Base-by-base conservation (phyloP, 2,113 vertebrate genomes). In the Dermatemys mawii region DNA sequence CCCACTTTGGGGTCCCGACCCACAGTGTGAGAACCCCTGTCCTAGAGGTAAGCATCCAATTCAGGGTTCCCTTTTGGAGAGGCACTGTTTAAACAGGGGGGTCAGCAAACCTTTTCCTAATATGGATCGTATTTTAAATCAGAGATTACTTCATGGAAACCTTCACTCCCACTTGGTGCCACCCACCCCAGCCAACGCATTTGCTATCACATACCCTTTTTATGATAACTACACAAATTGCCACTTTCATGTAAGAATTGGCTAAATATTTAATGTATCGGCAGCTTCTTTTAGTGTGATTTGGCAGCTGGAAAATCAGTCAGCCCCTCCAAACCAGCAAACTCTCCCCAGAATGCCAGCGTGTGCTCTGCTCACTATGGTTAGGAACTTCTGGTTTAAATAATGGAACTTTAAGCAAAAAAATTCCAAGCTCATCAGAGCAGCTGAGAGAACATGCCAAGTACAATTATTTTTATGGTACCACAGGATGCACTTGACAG, bases 401-500 rank as follows among this genome's bases (percentile, higher is more conserved):
- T 24, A 79, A 44, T 49, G 44, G 35, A 63, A 22, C 21, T 78
- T 6, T 19, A 35, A 49, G 3, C 3, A 55, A 38, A 1, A 76
- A 2, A 86, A 83, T 5, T 0, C 13, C 24, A 19, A 79, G 54
- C 19, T 83, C 3, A 63, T 16, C 11, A 80, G 83, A 76, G 41
- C 73, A 76, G 73, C 73, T 27, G 26, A 76, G 26, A 46, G 22
- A 76, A 26, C 6, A 78, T 0, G 0, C 14, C 11, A 92, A n/a
- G 27, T 41, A 12, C 26, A 41, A 12, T 26, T n/a, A 60, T 21
- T 21, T 53, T 38, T 2, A 6, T 0, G 1, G 32, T 38, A 35
- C 8, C 12, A 46, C 26, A 44, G 29, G 10, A 11, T 17, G 13
- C 32, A 55, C 3, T 4, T 55, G 38, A 49, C 81, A 84, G 46